Conservation (phyloP, 1,140 invertebrate genomes). For the Scaptodrosophila lebanonensis region DNA sequence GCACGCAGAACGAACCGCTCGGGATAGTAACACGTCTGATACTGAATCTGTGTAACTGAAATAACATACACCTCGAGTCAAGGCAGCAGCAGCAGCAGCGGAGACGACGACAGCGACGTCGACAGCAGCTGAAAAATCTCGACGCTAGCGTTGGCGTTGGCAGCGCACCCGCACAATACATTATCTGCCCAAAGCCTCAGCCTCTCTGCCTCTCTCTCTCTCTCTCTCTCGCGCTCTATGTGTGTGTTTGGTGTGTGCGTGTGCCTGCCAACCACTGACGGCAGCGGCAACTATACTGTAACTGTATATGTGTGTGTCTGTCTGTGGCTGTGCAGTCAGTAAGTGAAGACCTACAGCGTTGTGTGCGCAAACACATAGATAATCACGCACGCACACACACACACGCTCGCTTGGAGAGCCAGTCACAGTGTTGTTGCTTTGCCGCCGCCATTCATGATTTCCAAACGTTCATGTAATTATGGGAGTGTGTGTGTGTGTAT, state of each 20-base stretch:
- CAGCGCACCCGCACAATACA: slow-evolving; percentile 9
- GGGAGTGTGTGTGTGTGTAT: background rate
- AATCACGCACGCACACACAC: slow-evolving; percentile 6
- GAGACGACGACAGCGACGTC: slow-evolving; percentile 21
- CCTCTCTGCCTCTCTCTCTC: background rate
- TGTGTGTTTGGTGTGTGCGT: slow-evolving; percentile 7
- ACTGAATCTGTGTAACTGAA: slow-evolving; percentile 77
- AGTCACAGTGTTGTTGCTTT: slow-evolving; percentile 12
- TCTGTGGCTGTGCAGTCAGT: slow-evolving; percentile 60
- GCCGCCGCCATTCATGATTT: slow-evolving; percentile 67
- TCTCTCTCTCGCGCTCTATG: background rate
- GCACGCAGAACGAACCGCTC: slow-evolving; percentile 55
- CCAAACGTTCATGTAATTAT: too few species aligned
- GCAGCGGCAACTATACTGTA: slow-evolving; percentile 36
- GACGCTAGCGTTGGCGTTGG: slow-evolving; percentile 1
- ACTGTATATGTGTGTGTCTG: background rate
- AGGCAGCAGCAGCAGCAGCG: slow-evolving; percentile 42
- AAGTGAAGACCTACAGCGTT: slow-evolving; percentile 59
- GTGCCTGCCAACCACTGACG: slow-evolving; percentile 53
- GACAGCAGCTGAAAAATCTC: slow-evolving; percentile 22
- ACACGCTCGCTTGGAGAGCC: slow-evolving; percentile 4
- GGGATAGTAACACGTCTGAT: slow-evolving; percentile 76
- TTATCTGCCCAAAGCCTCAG: slow-evolving; percentile 28
- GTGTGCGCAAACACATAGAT: slow-evolving; percentile 16
- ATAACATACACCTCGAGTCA: slow-evolving; percentile 73